Percentiles rank a stretch among this genome's conserved stretches.
phyloP scores from a whole-genome alignment of 2,797 vertebrate species.

The Chrosomus eos region DNA sequence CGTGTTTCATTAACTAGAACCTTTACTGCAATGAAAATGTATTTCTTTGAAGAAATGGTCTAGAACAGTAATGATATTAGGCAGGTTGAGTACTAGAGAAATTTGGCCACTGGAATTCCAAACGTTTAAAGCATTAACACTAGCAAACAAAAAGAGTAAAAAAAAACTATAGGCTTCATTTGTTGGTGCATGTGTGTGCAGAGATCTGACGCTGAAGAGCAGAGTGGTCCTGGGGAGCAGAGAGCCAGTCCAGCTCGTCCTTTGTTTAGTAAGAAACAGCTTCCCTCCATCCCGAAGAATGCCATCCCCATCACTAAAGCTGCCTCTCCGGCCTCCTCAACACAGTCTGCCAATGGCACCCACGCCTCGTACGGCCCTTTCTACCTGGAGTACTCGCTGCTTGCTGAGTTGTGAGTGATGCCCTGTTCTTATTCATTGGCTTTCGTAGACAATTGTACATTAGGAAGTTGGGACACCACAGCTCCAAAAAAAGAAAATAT shows the following conservation, averaged over 20 bases:
- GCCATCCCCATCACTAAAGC: slow-evolving; percentile 91
- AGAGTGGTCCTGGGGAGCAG: slow-evolving; percentile 81
- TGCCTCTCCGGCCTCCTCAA: slow-evolving; percentile 77
- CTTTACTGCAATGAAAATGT: background rate
- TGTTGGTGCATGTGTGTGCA: slow-evolving; percentile 63
- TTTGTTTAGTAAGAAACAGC: slow-evolving; percentile 85
- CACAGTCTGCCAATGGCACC: slow-evolving; percentile 91
- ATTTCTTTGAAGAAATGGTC: background rate
- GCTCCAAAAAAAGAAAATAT: background rate
- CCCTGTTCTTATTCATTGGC: background rate
- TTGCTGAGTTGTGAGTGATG: slow-evolving; percentile 94
- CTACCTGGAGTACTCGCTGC: slow-evolving; percentile 96
- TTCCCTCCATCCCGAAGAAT: slow-evolving; percentile 91
- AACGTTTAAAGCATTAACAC: background rate
- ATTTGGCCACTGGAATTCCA: background rate
- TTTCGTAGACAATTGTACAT: background rate
- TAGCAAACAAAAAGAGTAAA: background rate
- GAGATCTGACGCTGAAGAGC: slow-evolving; percentile 91
- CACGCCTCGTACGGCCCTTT: slow-evolving; percentile 97
- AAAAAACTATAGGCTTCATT: background rate
- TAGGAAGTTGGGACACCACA: background rate
- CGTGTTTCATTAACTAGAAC: background rate
- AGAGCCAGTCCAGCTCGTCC: slow-evolving; percentile 87
- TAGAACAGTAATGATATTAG: background rate
- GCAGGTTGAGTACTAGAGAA: background rate